Evolutionary conservation across 1,140 invertebrate species (phyloP), one percentile per base, ranked within the genome.

Genomic region (Drosophila paulistorum): DNA sequence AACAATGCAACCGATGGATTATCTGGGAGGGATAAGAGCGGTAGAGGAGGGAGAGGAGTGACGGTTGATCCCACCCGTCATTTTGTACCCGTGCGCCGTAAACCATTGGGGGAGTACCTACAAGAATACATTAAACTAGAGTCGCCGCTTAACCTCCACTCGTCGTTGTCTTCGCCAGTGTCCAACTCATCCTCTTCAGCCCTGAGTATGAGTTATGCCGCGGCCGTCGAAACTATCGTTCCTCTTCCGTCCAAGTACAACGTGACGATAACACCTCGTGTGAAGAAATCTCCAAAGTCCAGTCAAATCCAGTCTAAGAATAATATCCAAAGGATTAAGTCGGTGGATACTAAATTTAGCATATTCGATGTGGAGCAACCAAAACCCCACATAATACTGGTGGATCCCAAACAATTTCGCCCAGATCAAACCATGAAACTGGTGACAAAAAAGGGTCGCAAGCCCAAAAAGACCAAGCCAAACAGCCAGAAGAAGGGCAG

Each of bases 71-170:
- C 62, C n/a, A 17, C 65, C 10, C 58, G 59, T 35, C 74, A 77
- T 7, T 75, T 75, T 48, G 75, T 81, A 7, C 71, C 80, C 4
- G 59, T 81, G n/a, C 78, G 75, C 4, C 74, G 68, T 10, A 83
- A 83, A n/a, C 80, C 80, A 7, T 54, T 83, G 7, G 71, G 78
- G 7, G 80, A 83, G 23, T 83, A 81, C 35, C 55, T 83, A 2
- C 68, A 74, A 4, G 79, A 83, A 30, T 83, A 81, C 35, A 61
- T 83, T 59, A 61, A 70, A 13, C 26, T 78, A 4, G 68, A 73
- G 10, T 55, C 65, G 39, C n/a, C 67, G 20, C 7, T 7, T n/a
- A 17, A 17, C 11, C 14, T 35, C 13, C 20, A 33, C 14, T 10
- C 55, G 0, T 65, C 65, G 17, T 41, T 72, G 5, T 62, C 65